phyloP scores from a whole-genome alignment of 2,888 invertebrate genomes.

The Gari tellinella region DNA sequence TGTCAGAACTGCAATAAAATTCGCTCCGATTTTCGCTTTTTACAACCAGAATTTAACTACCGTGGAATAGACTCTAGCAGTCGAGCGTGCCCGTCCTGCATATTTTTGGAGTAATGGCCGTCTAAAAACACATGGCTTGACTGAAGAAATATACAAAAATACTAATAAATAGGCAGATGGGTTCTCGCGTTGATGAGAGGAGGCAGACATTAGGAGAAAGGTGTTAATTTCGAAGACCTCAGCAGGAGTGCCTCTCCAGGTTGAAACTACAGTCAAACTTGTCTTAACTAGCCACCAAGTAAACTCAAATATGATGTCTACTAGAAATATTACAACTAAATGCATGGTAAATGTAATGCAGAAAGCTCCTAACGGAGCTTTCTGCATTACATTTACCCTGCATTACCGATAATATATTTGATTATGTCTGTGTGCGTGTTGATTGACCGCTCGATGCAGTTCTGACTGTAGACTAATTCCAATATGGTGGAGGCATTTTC shows the following conservation, averaged over 20 bases:
- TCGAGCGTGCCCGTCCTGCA: constrained; percentile 57
- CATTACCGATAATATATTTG: too few relatives aligned
- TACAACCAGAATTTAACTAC: constrained; percentile 47
- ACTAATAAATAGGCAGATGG: constrained; percentile 51
- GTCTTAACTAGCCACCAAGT: too few relatives aligned
- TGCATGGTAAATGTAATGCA: too few relatives aligned
- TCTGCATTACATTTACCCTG: too few relatives aligned
- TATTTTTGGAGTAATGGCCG: constrained; percentile 33
- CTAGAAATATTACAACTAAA: too few relatives aligned
- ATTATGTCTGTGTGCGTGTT: too few relatives aligned
- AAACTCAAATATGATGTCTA: too few relatives aligned
- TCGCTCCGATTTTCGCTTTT: constrained; percentile 45
- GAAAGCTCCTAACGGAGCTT: too few relatives aligned
- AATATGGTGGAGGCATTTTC: neutral
- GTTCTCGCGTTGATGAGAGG: constrained; percentile 35
- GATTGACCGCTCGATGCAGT: too few relatives aligned
- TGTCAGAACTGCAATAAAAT: constrained; percentile 54
- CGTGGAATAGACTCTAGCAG: constrained; percentile 55
- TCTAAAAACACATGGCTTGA: constrained; percentile 55
- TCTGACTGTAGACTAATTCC: neutral
- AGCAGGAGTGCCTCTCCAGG: constrained; percentile 33
- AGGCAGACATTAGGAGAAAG: constrained; percentile 32
- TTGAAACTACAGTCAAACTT: too few relatives aligned
- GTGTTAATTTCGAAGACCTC: constrained; percentile 51
- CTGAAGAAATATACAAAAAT: constrained; percentile 52